Conservation (phyloP, 2,888 invertebrate species). For the Mythimna vitellina region DNA sequence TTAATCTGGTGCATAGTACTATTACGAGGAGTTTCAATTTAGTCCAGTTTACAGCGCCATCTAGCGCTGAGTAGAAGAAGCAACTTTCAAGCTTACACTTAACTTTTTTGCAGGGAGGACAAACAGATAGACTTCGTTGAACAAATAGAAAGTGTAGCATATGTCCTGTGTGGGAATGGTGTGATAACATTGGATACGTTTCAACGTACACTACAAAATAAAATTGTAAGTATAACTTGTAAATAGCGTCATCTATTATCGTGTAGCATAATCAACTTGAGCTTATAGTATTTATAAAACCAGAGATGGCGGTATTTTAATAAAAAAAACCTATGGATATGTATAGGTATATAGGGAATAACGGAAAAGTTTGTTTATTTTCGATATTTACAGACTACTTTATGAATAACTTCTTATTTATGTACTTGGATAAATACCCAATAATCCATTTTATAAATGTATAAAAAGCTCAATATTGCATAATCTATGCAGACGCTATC, state of each 20-base stretch:
- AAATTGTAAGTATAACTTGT: constrained; percentile 92
- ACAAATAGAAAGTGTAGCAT: constrained; percentile 96
- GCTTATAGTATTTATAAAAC: accelerated
- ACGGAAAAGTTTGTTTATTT: too few species aligned
- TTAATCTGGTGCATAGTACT: neutral
- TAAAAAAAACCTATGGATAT: too few species aligned
- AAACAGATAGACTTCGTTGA: constrained; percentile 96
- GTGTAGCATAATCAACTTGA: accelerated
- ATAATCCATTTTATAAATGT: too few species aligned
- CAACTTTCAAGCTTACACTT: neutral
- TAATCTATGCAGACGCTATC: too few species aligned
- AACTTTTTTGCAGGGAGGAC: constrained; percentile 92
- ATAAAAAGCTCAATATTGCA: too few species aligned
- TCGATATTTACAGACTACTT: too few species aligned
- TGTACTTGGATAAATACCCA: too few species aligned
- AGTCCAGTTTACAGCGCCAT: constrained; percentile 9
- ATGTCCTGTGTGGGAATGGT: constrained; percentile 95
- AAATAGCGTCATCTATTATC: constrained; percentile 18
- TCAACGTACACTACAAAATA: constrained; percentile 94
- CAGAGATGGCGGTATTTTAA: constrained; percentile 25
- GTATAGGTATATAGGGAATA: too few species aligned
- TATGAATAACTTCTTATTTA: too few species aligned
- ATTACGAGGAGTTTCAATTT: neutral
- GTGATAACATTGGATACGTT: constrained; percentile 93
- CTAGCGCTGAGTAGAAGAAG: constrained; percentile 32